Evolutionary conservation across 2,797 vertebrate genomes (phyloP), one percentile per base, ranked within the genome.

Genomic region (Acropternis orthonyx): DNA sequence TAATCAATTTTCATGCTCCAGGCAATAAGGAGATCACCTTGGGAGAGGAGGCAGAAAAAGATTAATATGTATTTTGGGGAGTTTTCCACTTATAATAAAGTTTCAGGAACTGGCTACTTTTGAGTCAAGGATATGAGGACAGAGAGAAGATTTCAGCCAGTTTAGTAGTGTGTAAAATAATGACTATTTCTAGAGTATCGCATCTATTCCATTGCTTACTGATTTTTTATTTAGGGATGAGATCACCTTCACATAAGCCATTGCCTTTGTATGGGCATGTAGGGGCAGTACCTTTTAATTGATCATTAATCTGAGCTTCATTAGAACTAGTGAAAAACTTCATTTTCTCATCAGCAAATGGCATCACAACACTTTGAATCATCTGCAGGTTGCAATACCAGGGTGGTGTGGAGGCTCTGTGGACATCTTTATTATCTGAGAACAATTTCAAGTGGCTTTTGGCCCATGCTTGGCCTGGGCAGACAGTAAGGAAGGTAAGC

Each of bases 1-100:
- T 90, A 92, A 95, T 75, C 46, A 85, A 83, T 91, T 95, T 91
- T 85, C 78, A 80, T 69, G 85, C 89, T 88, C 71, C 87, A 77
- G 82, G 93, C 73, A 88, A 92, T 66, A 85, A 80, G 58, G 61
- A 89, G 58, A 90, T 86, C 66, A 81, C 51, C 82, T 74, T 83
- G 69, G 85, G 76, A 92, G 48, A 54, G 62, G n/a, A 93, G 36
- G 78, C 37, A 81, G 44, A 51, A 81, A 81, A 59, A 88, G 58
- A 89, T 86, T 80, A 91, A 86, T 75, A 80, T 1, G 0, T 71
- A 94, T 94, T 95, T 93, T 80, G 39, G 62, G 72, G 65, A 95
- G 27, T 61, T 77, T 91, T 93, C 54, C 48, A 67, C 71, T 78
- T 77, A 24, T 3, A 56, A 41, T 59, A 30, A 94, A 95, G 74